Base-by-base conservation (phyloP, 2,113 vertebrate species). In the Myanophis thanlyinensis region DNA sequence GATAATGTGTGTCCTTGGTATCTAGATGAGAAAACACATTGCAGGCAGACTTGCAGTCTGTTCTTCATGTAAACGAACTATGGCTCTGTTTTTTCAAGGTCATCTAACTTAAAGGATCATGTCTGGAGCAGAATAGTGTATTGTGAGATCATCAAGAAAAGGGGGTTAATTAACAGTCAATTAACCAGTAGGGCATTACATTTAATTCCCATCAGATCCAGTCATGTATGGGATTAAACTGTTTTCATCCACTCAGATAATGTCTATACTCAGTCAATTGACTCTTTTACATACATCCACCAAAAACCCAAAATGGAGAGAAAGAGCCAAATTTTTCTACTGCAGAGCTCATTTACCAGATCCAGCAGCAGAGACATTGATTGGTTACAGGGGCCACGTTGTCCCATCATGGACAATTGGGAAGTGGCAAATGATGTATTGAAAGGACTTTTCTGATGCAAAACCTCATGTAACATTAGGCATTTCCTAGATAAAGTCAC, bases 1-100 rank as follows among this genome's bases (percentile, higher is more conserved):
- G 46, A 86, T 92, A 95, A 62, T 91, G 88, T 93, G 94, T 2
- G 73, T 25, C 15, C 67, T 23, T 4, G 4, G 13, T 30, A 3
- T 86, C 44, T 40, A 20, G 15, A 67, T 30, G 40, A 59, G 27
- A 67, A 54, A 56, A 53, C 27, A 30, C 18, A 30, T 3, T n/a
- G 18, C 53, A 51, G 4, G 1, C 3, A 47, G 18, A 35, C 5
- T 35, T 48, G 35, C 89, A 89, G 40, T 44, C 73, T 80, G 73
- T 80, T 80, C 35, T 80, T 40, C 18, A 1, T 22, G 73, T 80
- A 80, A 80, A 80, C 73, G 44, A 80, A 80, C 35, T 40, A 80
- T 20, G 7, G 35, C 18, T 20, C 35, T 80, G 73, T 80, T 80
- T 80, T 35, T 40, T 22, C 73, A 80, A 80, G 73, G 73, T 80